A percentile compares a stretch with the other conserved stretches of the same genome.
These are phyloP conservation scores for Amphipoea lucens DNA, from an alignment of 2,888 invertebrate species.

Conservation along the genomic window DNA sequence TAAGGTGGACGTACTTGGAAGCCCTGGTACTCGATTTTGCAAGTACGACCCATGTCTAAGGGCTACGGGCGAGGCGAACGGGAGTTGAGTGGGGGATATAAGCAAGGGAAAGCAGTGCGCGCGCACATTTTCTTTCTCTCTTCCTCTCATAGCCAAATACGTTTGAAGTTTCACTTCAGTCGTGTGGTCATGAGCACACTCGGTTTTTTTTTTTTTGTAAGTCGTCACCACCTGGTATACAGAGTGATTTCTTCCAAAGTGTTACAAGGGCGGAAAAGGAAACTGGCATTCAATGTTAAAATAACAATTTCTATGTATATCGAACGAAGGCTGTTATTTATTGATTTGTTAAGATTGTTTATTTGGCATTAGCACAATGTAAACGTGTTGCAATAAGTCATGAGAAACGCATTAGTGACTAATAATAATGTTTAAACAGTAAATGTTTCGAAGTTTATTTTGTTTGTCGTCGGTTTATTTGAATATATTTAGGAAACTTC, in stretches of 20 bases:
- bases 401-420: conserved; percentile 38
- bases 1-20: too few species aligned
- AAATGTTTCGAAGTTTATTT: conserved; percentile 7
- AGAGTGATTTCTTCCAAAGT: conserved; percentile 24
- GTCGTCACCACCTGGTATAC: not conserved
- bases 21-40: too few species aligned
- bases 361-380: conserved; percentile 25
- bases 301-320: conserved; percentile 26
- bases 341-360: conserved; percentile 27
- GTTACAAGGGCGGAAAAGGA: conserved; percentile 58
- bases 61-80: too few species aligned
- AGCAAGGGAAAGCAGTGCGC: too few species aligned
- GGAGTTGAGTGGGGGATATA: too few species aligned
- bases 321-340: conserved; percentile 33
- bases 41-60: too few species aligned
- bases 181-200: too few species aligned
- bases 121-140: too few species aligned
- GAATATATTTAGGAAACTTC: not conserved
- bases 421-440: conserved; percentile 29
- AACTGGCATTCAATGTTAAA: conserved; percentile 23
- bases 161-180: too few species aligned
- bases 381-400: conserved; percentile 44
- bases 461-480: conserved; percentile 19
- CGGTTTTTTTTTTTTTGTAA: not conserved
- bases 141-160: too few species aligned